A percentile compares a stretch with the other conserved stretches of the same genome.
Evolutionary conservation across 1,140 invertebrate genomes (phyloP).

Genomic region (Lamellibrachia luymesi): DNA sequence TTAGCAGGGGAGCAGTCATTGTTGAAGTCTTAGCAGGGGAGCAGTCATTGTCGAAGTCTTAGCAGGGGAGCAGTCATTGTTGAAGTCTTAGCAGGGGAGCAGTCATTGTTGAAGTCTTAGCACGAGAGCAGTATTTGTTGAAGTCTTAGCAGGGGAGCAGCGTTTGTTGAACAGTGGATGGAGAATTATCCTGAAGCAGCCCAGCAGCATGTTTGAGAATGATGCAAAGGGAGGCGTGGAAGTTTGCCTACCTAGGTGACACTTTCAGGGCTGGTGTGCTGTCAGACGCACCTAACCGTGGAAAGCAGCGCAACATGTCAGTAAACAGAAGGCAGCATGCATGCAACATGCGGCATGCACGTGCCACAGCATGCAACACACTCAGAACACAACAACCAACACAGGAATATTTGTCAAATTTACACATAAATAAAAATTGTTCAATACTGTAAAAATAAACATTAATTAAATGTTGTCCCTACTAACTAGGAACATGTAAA

Average conservation of each 20-base stretch:
- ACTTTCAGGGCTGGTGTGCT: constrained; percentile 3
- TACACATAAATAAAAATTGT: background rate
- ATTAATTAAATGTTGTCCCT: background rate
- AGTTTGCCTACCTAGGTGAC: background rate
- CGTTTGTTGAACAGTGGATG: background rate
- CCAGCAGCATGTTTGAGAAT: background rate
- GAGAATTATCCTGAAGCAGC: background rate
- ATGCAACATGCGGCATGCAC: background rate
- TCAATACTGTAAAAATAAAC: background rate
- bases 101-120: background rate
- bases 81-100: background rate
- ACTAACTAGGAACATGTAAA: too few species aligned
- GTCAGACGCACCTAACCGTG: background rate
- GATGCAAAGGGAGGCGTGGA: background rate
- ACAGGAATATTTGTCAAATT: background rate
- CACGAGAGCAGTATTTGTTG: background rate
- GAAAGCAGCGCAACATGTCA: background rate
- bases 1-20: background rate
- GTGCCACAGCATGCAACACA: background rate
- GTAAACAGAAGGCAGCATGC: background rate
- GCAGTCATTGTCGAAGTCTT: background rate
- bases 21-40: background rate
- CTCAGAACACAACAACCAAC: background rate
- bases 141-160: background rate
- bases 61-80: background rate